Base-by-base conservation (phyloP, 2,797 vertebrate genomes). In the Lycodopsis pacificus region DNA sequence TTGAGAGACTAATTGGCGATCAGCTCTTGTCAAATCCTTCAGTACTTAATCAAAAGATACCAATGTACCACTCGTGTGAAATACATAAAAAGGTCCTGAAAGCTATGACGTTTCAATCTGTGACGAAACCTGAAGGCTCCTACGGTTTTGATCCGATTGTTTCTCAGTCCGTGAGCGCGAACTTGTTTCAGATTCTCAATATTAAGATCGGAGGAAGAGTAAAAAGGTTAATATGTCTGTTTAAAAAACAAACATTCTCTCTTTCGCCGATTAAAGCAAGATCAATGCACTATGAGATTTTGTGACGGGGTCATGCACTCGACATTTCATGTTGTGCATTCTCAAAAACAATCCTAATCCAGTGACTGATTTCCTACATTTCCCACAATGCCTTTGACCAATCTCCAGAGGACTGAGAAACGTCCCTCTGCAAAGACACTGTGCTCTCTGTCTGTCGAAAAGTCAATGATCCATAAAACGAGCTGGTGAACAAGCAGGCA, bases 31-130 rank as follows among this genome's bases (percentile, higher is more conserved):
- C 48, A 73, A 71, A 86, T 13, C 38, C 25, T 56, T 63, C 12
- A 65, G 59, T 11, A 54, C 54, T 71, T 68, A 54, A 70, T 73
- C 57, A 82, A 77, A 74, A 77, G n/a, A 78, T 48, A 46, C 30
- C 71, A 67, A 22, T 51, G 25, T 48, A 44, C 30, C 25, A 63
- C 30, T 68, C 57, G 8, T 51, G 27, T 44, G 20, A 77, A 63
- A 79, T n/a, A 44, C 46, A 30, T 2, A 51, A 36, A 73, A 65
- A 30, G 22, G 7, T 7, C 65, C 62, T 58, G 63, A 15, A 38
- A 56, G 38, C 59, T 62, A n/a, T 30, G 34, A n/a, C 19, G 5
- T 36, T 27, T 72, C 44, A 57, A 53, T 1, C 46, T 54, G 19
- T 8, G 12, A 22, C 57, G 14, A 34, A 30, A 6, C 42, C 22